phyloP scores from a whole-genome alignment of 2,113 vertebrate genomes.

The Hoplias malabaricus region DNA sequence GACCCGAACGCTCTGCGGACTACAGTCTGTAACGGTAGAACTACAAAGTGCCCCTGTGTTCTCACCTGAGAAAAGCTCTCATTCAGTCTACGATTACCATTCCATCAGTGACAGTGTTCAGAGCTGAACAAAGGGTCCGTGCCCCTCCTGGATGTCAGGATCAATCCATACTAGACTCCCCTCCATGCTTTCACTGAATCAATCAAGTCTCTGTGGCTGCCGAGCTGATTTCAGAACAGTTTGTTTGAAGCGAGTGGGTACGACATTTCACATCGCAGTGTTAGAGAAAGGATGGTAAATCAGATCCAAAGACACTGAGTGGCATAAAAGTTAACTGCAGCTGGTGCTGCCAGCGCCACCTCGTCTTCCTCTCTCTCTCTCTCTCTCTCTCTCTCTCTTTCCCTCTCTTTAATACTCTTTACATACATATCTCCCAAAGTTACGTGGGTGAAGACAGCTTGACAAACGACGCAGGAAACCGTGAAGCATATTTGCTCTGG shows the following conservation, averaged over 20 bases:
- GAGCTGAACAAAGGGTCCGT: background rate
- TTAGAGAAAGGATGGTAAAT: background rate
- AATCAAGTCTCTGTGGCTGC: background rate
- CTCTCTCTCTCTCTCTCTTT: no score
- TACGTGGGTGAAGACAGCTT: background rate
- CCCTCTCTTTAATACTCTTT: background rate
- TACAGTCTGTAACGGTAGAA: no score
- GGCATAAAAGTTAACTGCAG: background rate
- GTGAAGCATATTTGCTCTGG: conserved; percentile 45
- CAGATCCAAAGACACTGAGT: background rate
- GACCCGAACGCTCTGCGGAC: no score
- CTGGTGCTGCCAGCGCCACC: background rate
- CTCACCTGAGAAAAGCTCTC: no score
- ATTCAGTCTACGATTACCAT: background rate
- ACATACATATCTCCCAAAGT: background rate
- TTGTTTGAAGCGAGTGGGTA: background rate
- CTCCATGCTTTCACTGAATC: background rate
- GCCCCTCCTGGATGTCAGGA: background rate
- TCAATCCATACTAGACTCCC: background rate
- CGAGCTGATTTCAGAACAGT: background rate
- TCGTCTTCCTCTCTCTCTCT: background rate
- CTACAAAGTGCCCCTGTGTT: no score
- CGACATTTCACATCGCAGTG: background rate
- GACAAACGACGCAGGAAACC: conserved; percentile 21
- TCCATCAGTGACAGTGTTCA: background rate